These are phyloP conservation scores for Pteria penguin DNA, from an alignment of 2,888 invertebrate genomes.

Conservation along the genomic window DNA sequence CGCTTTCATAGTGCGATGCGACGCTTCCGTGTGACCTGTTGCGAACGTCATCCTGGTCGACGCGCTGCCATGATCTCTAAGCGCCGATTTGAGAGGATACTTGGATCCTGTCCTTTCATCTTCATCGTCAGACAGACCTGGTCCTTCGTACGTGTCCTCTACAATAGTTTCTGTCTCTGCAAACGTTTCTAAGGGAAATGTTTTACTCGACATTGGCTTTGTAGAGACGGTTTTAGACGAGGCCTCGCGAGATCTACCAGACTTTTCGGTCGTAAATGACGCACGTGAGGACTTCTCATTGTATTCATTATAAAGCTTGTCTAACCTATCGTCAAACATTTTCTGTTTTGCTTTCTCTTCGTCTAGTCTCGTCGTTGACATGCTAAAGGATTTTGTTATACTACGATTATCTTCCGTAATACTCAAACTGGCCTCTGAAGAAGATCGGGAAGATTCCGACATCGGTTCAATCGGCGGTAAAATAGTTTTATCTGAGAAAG, in stretches of 20 bases:
- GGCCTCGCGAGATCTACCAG: neutral
- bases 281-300: conserved; percentile 1
- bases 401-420: neutral
- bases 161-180: conserved; percentile 1
- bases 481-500: too few relatives aligned
- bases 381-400: neutral
- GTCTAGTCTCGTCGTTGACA: neutral
- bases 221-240: neutral
- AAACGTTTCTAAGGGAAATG: neutral
- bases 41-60: neutral
- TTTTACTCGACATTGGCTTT: neutral
- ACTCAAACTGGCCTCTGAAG: neutral
- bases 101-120: neutral
- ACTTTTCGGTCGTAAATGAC: neutral
- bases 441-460: neutral
- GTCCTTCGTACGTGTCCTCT: neutral
- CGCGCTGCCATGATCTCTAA: neutral
- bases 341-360: conserved; percentile 8
- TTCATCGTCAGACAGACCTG: conserved; percentile 22
- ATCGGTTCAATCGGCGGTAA: neutral
- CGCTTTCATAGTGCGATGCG: neutral
- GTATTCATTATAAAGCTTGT: neutral
- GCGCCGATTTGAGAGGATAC: neutral
- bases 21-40: neutral
- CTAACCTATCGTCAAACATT: neutral